These are phyloP conservation scores for Scomber japonicus DNA, from an alignment of 2,113 vertebrate species.

Conservation along the genomic window DNA sequence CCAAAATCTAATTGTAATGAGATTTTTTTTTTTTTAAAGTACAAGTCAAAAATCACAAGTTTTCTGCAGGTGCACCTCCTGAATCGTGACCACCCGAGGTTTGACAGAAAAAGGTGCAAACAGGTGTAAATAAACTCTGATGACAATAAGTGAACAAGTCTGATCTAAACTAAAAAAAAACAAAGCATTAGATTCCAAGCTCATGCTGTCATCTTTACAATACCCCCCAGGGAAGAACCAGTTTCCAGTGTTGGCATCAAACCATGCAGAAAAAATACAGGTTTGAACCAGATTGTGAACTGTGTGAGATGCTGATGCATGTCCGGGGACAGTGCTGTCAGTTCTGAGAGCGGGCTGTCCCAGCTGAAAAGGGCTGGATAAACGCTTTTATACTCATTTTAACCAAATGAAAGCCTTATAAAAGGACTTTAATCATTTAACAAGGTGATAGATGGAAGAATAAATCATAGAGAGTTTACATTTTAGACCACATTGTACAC, in stretches of 20 bases:
- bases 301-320: constrained; percentile 65
- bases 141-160: not conserved
- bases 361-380: not conserved
- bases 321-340: constrained; percentile 31
- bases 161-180: not conserved
- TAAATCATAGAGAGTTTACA: fast-evolving
- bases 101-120: not conserved
- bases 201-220: constrained; percentile 11
- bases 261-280: constrained; percentile 71
- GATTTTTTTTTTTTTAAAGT: too few species aligned
- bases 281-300: constrained; percentile 76
- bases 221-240: constrained; percentile 25
- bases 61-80: not conserved
- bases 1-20: not conserved
- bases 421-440: not conserved
- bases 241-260: constrained; percentile 47
- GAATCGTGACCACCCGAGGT: not conserved
- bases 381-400: not conserved
- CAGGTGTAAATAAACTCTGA: not conserved
- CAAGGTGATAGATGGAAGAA: not conserved
- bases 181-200: not conserved
- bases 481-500: not conserved
- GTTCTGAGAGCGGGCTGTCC: not conserved
- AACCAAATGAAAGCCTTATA: not conserved
- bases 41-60: not conserved